Evolutionary conservation across 2,888 invertebrate species (phyloP).

Genomic region (Cephus runcator): DNA sequence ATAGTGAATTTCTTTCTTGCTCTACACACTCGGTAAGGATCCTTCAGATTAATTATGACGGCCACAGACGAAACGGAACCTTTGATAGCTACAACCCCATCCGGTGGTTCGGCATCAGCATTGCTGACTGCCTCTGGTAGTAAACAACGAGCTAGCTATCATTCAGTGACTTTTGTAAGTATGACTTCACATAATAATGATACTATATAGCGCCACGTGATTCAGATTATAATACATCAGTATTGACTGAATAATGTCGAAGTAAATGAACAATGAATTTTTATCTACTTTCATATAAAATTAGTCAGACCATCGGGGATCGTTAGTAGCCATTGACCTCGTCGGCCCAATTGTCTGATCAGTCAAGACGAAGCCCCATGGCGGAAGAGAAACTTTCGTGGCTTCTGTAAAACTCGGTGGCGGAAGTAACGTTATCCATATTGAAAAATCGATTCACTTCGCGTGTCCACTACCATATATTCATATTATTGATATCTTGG

Average conservation of each 20-base stretch:
- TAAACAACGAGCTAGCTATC: slow-evolving; percentile 39
- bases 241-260: not conserved
- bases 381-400: not conserved
- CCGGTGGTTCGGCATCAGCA: not conserved
- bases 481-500: not conserved
- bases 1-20: not conserved
- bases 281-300: not conserved
- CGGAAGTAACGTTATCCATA: not conserved
- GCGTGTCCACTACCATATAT: not conserved
- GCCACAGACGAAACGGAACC: slow-evolving; percentile 52
- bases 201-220: not conserved
- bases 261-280: not conserved
- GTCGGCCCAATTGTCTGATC: not conserved
- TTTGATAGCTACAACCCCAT: slow-evolving; percentile 36
- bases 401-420: not conserved
- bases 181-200: not conserved
- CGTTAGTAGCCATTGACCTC: not conserved
- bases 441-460: not conserved
- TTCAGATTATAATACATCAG: not conserved
- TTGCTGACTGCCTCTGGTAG: slow-evolving; percentile 26
- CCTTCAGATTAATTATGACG: slow-evolving; percentile 35
- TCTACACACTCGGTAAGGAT: not conserved
- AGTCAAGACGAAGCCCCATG: not conserved
- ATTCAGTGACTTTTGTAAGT: slow-evolving; percentile 48
- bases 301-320: not conserved